phyloP scores from a whole-genome alignment of 2,113 vertebrate genomes.

The Sula dactylatra region DNA sequence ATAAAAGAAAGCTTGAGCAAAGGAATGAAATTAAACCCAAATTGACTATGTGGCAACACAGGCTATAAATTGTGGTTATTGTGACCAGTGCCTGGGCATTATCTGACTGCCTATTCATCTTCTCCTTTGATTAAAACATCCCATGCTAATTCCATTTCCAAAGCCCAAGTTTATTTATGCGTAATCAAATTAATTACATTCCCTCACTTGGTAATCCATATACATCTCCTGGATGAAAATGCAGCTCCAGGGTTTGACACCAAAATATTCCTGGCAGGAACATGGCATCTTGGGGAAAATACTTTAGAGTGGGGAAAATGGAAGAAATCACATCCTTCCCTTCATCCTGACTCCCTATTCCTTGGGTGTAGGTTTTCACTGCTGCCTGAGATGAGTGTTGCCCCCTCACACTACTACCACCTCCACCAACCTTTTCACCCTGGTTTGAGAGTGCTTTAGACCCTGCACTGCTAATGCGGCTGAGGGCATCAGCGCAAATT shows the following conservation, averaged over 20 bases:
- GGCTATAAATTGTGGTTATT: constrained; percentile 78
- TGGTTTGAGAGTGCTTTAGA: background rate
- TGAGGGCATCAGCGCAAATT: background rate
- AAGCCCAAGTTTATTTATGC: constrained; percentile 33
- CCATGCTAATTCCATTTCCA: constrained; percentile 28
- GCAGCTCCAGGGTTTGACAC: background rate
- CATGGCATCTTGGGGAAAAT: fast-evolving
- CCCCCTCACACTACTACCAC: background rate
- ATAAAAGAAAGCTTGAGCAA: constrained; percentile 44
- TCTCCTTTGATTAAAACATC: constrained; percentile 66
- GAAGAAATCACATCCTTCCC: background rate
- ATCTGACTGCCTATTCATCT: constrained; percentile 73
- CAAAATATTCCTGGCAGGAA: background rate
- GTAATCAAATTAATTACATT: constrained; percentile 83
- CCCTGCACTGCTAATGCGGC: background rate
- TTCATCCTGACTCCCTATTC: background rate
- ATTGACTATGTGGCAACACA: constrained; percentile 84
- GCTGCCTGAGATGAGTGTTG: background rate
- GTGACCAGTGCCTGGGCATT: constrained; percentile 69
- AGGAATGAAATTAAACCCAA: constrained; percentile 80
- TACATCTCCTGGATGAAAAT: constrained; percentile 55
- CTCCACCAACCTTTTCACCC: fast-evolving
- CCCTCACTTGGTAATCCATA: constrained; percentile 73
- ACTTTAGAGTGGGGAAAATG: background rate
- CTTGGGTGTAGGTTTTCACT: background rate